These are phyloP conservation scores for Pitangus sulphuratus DNA, from an alignment of 2,797 vertebrate species.

Conservation along the genomic window DNA sequence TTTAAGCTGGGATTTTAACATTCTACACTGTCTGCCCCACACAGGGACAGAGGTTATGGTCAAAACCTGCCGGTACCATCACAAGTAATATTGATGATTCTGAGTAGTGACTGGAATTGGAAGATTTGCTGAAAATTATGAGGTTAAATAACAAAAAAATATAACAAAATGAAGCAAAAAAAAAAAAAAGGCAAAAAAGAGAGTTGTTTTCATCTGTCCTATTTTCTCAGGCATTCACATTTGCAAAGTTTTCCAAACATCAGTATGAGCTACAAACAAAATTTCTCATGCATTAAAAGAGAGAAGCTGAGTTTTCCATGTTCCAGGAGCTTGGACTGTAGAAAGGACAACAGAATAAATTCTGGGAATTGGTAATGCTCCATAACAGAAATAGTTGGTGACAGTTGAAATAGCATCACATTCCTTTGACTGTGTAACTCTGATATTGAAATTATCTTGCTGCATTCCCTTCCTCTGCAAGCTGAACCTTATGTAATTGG, in stretches of 20 bases:
- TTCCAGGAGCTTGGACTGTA: neutral
- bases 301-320: neutral
- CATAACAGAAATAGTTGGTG: neutral
- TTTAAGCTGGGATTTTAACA: neutral
- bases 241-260: neutral
- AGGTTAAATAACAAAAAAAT: neutral
- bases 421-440: slow-evolving; percentile 7
- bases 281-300: neutral
- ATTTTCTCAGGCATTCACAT: neutral
- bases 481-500: neutral
- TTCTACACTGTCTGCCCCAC: neutral
- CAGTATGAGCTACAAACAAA: neutral
- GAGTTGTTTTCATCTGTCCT: neutral
- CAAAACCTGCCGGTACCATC: neutral
- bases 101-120: neutral
- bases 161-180: neutral
- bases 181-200: neutral
- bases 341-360: slow-evolving; percentile 1
- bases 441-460: slow-evolving; percentile 16
- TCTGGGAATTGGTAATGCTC: neutral
- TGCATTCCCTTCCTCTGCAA: neutral
- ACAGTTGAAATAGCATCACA: neutral
- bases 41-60: neutral
- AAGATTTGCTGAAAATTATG: neutral
- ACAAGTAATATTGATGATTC: neutral